Base-by-base conservation (phyloP, 2,113 vertebrate genomes). In the Xenopus laevis region DNA sequence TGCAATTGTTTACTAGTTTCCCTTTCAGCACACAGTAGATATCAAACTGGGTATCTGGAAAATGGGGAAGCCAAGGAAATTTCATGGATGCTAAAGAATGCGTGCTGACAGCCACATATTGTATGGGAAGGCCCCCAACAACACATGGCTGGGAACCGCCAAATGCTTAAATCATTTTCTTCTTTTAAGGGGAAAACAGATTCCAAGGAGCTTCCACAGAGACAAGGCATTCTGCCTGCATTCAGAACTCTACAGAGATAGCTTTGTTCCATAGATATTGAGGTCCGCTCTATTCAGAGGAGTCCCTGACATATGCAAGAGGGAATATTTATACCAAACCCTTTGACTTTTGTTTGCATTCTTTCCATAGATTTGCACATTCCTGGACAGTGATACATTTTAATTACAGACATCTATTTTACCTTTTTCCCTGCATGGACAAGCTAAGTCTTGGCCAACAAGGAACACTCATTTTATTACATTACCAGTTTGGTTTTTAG, bases 191-290 rank as follows among this genome's bases (percentile, higher is more conserved):
- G 12, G 79, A 58, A 58, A 6, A 67, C 78, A 71, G 79, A 81
- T 75, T 79, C 73, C 88, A 85, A 59, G 53, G 81, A 76, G 79
- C 79, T 82, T 79, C 80, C 44, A 3, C 72, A 80, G 84, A 86
- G 78, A 50, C 30, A 0, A 74, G 7, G 75, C 69, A 50, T 27
- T 27, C 23, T 27, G 23, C 23, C 23, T 27, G 23, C 23, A 27
- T 73, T 77, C 46, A 80, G 78, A 63, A 15, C 0, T 59, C 46
- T 68, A 89, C 88, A 91, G 85, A 84, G 81, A 66, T 81, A 76
- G 65, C 83, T 84, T 73, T 90, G 88, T 89, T 79, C 78, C 70
- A 13, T 79, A 84, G 81, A 74, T 83, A 79, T 5, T 70, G 74
- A 57, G 55, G 67, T 57, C 74, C 66, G 21, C 50, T 70, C 27